Percentiles rank a stretch among this genome's conserved stretches.
Conservation (phyloP, 2,113 vertebrate species). For the Bungarus multicinctus region DNA sequence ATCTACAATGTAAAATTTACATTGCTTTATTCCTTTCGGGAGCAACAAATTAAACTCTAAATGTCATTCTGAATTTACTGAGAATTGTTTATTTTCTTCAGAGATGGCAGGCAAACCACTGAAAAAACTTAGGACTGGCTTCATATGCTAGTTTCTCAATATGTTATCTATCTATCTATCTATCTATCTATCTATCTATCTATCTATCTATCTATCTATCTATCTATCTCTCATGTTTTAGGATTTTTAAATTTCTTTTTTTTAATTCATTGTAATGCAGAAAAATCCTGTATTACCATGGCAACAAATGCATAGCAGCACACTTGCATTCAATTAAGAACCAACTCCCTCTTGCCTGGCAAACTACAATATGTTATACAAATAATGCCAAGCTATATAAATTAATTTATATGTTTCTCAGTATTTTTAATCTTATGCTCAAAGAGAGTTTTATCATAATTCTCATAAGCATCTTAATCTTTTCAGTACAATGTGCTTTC, state of each 20-base stretch:
- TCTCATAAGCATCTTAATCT: background rate
- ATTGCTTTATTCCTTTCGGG: background rate
- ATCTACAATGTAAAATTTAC: background rate
- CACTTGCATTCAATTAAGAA: background rate
- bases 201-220: too few relatives aligned
- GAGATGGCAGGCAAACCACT: background rate
- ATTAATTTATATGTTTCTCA: constrained; percentile 12
- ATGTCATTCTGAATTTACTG: background rate
- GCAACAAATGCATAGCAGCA: constrained; percentile 23
- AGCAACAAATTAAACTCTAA: background rate
- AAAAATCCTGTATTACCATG: background rate
- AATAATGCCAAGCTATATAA: background rate
- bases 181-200: too few relatives aligned
- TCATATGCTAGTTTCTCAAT: background rate
- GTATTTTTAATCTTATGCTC: constrained; percentile 20
- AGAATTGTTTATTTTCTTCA: background rate
- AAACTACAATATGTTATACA: constrained; percentile 17
- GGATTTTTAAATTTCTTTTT: background rate
- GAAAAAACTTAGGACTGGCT: background rate
- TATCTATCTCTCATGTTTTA: background rate
- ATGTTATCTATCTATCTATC: background rate
- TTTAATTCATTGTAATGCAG: background rate
- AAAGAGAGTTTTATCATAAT: constrained; percentile 17
- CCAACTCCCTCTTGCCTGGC: background rate
- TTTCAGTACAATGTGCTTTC: background rate